phyloP scores from a whole-genome alignment of 2,888 invertebrate genomes.

The Drosophila anomalata region DNA sequence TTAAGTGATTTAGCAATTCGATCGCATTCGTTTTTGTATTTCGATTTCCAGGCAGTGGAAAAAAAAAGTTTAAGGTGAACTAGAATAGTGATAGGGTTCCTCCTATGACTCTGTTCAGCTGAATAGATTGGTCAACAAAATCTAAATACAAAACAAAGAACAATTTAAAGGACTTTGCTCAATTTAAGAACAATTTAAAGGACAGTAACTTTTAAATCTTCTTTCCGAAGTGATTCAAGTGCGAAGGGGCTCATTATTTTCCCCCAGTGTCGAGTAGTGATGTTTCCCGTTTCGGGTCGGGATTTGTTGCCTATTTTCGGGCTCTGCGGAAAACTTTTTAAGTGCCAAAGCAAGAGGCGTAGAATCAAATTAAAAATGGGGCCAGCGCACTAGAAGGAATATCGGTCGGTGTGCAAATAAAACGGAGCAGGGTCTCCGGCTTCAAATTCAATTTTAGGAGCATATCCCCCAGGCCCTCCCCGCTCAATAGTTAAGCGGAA shows the following conservation, averaged over 20 bases:
- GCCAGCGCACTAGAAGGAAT: slow-evolving; percentile 25
- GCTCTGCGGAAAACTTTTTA: slow-evolving; percentile 45
- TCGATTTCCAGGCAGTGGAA: slow-evolving; percentile 21
- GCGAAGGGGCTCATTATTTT: background rate
- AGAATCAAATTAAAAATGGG: slow-evolving; percentile 68
- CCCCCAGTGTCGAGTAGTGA: slow-evolving; percentile 10
- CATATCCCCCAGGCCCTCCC: slow-evolving; percentile 21
- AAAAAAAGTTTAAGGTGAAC: slow-evolving; percentile 5
- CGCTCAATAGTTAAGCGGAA: slow-evolving; percentile 74
- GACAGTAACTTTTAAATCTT: background rate
- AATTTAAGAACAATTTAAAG: background rate
- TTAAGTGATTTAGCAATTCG: slow-evolving; percentile 55
- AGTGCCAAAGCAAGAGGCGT: slow-evolving; percentile 55
- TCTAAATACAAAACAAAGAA: background rate
- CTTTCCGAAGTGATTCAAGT: background rate
- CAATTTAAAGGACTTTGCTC: background rate
- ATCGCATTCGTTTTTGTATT: slow-evolving; percentile 31
- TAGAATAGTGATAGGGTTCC: background rate
- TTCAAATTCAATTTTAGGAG: slow-evolving; percentile 65
- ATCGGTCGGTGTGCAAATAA: slow-evolving; percentile 61
- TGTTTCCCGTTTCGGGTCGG: slow-evolving; percentile 15
- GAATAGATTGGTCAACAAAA: background rate
- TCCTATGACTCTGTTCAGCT: background rate
- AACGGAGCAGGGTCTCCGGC: slow-evolving; percentile 37
- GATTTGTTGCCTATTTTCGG: slow-evolving; percentile 43